phyloP scores from a whole-genome alignment of 2,888 invertebrate species.

The Dione vanillae region DNA sequence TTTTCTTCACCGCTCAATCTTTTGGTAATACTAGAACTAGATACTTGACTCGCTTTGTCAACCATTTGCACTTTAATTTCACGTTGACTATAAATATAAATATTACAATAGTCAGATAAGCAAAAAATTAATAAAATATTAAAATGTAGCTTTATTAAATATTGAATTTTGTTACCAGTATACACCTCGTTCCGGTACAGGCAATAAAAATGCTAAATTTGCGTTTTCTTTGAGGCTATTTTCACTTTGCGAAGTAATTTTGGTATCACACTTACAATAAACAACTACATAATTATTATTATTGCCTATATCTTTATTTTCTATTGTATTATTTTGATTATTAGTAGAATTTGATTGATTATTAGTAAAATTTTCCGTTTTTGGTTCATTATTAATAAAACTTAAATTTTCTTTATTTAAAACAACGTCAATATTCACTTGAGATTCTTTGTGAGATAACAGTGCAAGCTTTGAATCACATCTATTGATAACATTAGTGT shows the following conservation, averaged over 20 bases:
- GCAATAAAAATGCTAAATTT: conserved; percentile 8
- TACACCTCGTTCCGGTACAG: not conserved
- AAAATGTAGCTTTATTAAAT: not conserved
- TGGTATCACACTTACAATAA: conserved; percentile 40
- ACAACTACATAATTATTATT: conserved; percentile 38
- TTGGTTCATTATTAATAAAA: conserved; percentile 13
- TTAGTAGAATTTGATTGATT: conserved; percentile 23
- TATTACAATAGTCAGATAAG: not conserved
- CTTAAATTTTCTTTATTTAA: conserved; percentile 37
- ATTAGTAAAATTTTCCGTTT: conserved; percentile 7
- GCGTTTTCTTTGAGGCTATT: not conserved
- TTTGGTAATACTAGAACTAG: conserved; percentile 3
- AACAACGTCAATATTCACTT: conserved; percentile 51
- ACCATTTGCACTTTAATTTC: conserved; percentile 1
- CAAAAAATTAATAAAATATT: not conserved
- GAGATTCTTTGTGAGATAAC: conserved; percentile 53
- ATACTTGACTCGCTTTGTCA: conserved; percentile 26
- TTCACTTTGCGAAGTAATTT: not conserved
- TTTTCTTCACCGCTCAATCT: conserved; percentile 9
- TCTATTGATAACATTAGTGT: conserved; percentile 28
- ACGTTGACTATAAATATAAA: not conserved
- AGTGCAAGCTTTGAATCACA: conserved; percentile 45
- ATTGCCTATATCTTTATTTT: conserved; percentile 19
- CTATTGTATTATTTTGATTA: conserved; percentile 9
- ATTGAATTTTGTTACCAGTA: not conserved